Conservation (phyloP, 2,797 vertebrate genomes). For the Gorsachius magnificus region DNA sequence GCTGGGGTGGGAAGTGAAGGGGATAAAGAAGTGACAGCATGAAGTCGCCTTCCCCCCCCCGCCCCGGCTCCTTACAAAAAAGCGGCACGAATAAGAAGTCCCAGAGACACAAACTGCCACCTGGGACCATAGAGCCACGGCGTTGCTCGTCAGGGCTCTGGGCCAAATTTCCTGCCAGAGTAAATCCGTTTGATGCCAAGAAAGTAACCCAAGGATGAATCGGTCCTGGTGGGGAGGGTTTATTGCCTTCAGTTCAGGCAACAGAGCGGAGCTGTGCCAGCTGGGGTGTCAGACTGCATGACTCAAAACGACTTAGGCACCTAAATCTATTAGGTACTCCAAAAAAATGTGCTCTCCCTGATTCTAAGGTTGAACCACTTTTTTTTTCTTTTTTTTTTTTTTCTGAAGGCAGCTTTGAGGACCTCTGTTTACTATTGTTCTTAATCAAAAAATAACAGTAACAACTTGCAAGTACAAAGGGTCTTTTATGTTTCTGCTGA, state of each 20-base stretch:
- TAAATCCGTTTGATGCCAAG: not conserved
- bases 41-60: not conserved
- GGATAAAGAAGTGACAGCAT: constrained; percentile 10
- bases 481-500: constrained; percentile 6
- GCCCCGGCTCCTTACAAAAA: not conserved
- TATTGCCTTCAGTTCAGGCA: not conserved
- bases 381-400: not conserved
- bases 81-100: not conserved
- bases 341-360: not conserved
- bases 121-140: not conserved
- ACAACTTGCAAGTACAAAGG: constrained; percentile 35
- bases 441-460: constrained; percentile 26
- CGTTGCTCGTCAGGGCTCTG: not conserved
- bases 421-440: constrained; percentile 33
- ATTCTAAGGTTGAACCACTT: not conserved
- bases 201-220: constrained; percentile 3
- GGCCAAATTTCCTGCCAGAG: constrained; percentile 2
- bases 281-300: not conserved
- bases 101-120: not conserved
- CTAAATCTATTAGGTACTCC: not conserved
- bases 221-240: not conserved
- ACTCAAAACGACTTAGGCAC: not conserved
- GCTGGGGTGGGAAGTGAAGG: not conserved
- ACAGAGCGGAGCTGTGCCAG: not conserved
- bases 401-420: not conserved